Evolutionary conservation across 2,797 vertebrate species (phyloP).

Genomic region (Pogonophryne albipinna): DNA sequence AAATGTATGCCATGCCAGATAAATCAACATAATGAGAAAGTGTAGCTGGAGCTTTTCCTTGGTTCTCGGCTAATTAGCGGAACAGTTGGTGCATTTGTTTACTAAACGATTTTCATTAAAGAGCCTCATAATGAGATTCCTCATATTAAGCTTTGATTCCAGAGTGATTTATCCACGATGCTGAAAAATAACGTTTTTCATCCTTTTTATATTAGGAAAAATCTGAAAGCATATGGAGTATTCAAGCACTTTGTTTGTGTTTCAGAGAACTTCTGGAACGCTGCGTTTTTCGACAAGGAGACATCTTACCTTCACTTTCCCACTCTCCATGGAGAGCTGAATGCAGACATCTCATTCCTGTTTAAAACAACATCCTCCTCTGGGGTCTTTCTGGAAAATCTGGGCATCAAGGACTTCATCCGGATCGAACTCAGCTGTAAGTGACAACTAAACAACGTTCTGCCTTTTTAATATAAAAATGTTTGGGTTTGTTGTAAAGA

Average conservation of each 20-base stretch:
- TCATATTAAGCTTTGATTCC: constrained; percentile 50
- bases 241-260: constrained; percentile 30
- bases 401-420: constrained; percentile 97
- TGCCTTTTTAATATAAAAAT: not conserved
- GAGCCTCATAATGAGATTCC: constrained; percentile 56
- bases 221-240: not conserved
- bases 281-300: constrained; percentile 93
- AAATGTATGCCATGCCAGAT: constrained; percentile 45
- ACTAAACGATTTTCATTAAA: constrained; percentile 55
- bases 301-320: constrained; percentile 96
- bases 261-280: constrained; percentile 92
- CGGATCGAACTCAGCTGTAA: constrained; percentile 94
- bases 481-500: constrained; percentile 1
- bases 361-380: constrained; percentile 95
- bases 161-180: constrained; percentile 13
- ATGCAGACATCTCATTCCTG: constrained; percentile 94
- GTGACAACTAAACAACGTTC: constrained; percentile 64
- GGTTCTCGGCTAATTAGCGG: constrained; percentile 69
- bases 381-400: constrained; percentile 95
- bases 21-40: constrained; percentile 65
- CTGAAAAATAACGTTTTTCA: constrained; percentile 7
- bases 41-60: constrained; percentile 49
- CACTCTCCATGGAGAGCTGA: constrained; percentile 94
- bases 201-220: not conserved
- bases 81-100: constrained; percentile 75